Conservation (phyloP, 2,113 vertebrate species). For the Gambusia holbrooki region DNA sequence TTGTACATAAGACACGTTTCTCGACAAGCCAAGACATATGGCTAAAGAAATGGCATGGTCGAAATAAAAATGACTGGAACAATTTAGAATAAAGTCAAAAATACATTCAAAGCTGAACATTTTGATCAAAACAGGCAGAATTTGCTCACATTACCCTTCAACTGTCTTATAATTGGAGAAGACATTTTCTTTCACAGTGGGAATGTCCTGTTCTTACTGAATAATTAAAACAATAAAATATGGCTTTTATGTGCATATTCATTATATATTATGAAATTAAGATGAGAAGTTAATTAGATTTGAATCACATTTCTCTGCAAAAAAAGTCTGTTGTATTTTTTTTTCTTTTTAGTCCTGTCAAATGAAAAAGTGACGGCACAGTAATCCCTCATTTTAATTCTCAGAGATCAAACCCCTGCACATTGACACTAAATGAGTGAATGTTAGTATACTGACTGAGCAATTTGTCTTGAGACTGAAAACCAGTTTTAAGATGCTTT, state of each 20-base stretch:
- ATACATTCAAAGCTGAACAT: too few relatives aligned
- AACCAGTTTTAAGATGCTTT: not conserved
- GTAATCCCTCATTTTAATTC: not conserved
- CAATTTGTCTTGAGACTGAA: conserved; percentile 1
- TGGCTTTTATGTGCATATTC: not conserved
- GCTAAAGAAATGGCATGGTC: too few relatives aligned
- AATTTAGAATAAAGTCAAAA: too few relatives aligned
- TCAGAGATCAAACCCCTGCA: not conserved
- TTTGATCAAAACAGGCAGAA: too few relatives aligned
- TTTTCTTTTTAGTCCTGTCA: not conserved
- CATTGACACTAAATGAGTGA: not conserved
- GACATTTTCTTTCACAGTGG: too few relatives aligned
- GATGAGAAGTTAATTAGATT: not conserved
- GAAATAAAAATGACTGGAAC: too few relatives aligned
- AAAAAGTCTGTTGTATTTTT: not conserved
- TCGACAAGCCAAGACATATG: too few relatives aligned
- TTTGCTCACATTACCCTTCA: too few relatives aligned
- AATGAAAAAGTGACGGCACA: not conserved
- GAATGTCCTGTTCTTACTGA: too few relatives aligned
- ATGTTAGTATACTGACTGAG: not conserved
- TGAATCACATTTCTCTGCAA: not conserved
- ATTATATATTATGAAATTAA: not conserved
- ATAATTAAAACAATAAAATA: too few relatives aligned
- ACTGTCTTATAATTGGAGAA: too few relatives aligned
- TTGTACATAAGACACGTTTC: too few relatives aligned